These are phyloP conservation scores for Actinia equina DNA, from an alignment of 64 coral and sea anemone species.

Conservation along the genomic window DNA sequence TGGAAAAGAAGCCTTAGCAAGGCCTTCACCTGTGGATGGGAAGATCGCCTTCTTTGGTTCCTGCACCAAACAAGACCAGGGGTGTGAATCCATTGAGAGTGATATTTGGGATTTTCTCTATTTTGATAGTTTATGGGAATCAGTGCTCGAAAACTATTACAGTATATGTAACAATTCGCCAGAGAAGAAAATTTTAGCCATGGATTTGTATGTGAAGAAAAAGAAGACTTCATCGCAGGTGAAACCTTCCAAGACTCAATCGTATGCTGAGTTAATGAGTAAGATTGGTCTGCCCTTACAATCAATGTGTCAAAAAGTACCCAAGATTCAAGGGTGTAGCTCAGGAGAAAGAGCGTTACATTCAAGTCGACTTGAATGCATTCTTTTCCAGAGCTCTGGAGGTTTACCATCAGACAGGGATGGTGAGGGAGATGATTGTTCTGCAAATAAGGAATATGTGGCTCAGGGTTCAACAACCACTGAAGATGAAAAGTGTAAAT, in stretches of 20 bases:
- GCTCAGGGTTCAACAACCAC: not conserved
- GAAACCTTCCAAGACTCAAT: slow-evolving; percentile 35
- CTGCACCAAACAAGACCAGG: not conserved
- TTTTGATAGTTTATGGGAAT: slow-evolving; percentile 66
- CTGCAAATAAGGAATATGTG: not conserved
- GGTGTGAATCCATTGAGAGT: not conserved
- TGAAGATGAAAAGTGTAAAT: not conserved
- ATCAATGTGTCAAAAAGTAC: not conserved
- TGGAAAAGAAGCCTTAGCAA: not conserved
- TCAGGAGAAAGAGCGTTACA: not conserved
- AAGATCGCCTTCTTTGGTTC: slow-evolving; percentile 76
- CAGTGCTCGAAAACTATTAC: slow-evolving; percentile 84
- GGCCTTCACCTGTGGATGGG: slow-evolving; percentile 60
- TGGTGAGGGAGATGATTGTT: not conserved
- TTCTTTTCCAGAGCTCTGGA: not conserved
- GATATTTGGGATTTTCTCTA: slow-evolving; percentile 63
- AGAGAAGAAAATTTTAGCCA: slow-evolving; percentile 48
- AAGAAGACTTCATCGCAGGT: slow-evolving; percentile 20
- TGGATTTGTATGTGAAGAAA: slow-evolving; percentile 77
- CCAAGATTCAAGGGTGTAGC: not conserved
- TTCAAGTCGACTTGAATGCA: not conserved
- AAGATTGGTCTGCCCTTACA: slow-evolving; percentile 61
- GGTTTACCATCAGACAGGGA: not conserved
- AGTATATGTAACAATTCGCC: slow-evolving; percentile 63
- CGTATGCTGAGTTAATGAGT: slow-evolving; percentile 79